Evolutionary conservation across 2,888 invertebrate genomes (phyloP).

Genomic region (Acholoe squamosa): DNA sequence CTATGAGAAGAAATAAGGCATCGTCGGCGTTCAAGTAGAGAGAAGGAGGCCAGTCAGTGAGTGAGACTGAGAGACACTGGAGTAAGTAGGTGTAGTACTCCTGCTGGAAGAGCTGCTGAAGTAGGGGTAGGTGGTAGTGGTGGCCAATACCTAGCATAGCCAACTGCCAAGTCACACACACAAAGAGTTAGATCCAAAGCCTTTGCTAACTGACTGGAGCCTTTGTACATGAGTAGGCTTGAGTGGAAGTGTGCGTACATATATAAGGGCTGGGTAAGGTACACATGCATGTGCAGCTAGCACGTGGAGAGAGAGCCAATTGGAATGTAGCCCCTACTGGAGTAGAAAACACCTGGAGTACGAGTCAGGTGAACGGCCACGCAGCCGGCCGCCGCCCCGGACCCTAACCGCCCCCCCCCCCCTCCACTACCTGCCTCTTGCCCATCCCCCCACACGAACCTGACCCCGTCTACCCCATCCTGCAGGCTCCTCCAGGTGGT

Average conservation of each 20-base stretch:
- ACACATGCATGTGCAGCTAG: neutral
- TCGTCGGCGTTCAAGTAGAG: no score
- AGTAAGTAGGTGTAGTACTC: no score
- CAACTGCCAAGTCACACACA: no score
- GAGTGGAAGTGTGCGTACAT: neutral
- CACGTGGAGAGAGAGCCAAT: neutral
- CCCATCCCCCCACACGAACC: neutral
- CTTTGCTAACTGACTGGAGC: neutral
- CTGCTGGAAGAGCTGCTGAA: no score
- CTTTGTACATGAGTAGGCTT: neutral
- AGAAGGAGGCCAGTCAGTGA: no score
- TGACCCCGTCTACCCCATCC: neutral
- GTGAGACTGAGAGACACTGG: no score
- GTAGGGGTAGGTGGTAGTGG: no score
- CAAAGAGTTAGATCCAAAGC: neutral
- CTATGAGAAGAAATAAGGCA: no score
- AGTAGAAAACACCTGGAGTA: neutral
- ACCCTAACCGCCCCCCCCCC: neutral
- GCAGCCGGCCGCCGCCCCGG: neutral
- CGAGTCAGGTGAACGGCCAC: slow-evolving; percentile 19
- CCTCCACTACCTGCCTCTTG: neutral
- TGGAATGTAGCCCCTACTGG: neutral
- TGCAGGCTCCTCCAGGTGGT: neutral
- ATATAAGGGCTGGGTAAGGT: neutral
- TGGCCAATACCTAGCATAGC: no score